Conservation (phyloP, 2,113 vertebrate species). For the Stegastes partitus region DNA sequence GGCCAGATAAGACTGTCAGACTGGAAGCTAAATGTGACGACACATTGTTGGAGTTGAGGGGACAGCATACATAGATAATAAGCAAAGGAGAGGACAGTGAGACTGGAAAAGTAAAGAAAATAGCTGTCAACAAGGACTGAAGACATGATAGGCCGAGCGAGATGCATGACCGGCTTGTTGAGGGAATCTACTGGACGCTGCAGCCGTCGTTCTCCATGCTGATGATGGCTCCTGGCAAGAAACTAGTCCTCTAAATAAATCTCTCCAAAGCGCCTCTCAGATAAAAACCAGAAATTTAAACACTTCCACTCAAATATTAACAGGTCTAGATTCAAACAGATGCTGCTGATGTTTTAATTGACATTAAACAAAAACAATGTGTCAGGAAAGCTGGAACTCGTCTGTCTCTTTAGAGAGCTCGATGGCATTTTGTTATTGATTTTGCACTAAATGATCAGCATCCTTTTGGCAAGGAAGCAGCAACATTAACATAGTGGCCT, state of each 20-base stretch:
- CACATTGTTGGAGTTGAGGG: constrained; percentile 67
- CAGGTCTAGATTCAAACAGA: no score
- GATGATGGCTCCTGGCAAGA: constrained; percentile 2
- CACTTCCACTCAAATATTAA: no score
- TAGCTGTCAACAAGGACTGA: constrained; percentile 49
- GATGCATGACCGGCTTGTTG: constrained; percentile 30
- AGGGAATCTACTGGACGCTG: not conserved
- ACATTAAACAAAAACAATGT: no score
- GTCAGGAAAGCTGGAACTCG: no score
- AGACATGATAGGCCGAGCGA: constrained; percentile 20
- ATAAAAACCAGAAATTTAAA: no score
- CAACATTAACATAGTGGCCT: no score
- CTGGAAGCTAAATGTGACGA: constrained; percentile 69
- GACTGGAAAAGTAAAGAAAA: constrained; percentile 28
- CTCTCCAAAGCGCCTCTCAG: not conserved
- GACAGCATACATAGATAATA: constrained; percentile 66
- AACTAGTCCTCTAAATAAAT: not conserved
- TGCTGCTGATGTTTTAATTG: no score
- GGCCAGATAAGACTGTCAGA: constrained; percentile 68
- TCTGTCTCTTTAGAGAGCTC: no score
- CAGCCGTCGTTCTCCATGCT: constrained; percentile 4
- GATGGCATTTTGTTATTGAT: no score
- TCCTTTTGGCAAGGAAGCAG: no score
- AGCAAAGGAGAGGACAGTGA: constrained; percentile 38
- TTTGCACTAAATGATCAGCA: no score